Percentiles rank a stretch among this genome's conserved stretches.
These are phyloP conservation scores for Dysmachus trigonus DNA, from an alignment of 2,888 invertebrate genomes.

Conservation along the genomic window DNA sequence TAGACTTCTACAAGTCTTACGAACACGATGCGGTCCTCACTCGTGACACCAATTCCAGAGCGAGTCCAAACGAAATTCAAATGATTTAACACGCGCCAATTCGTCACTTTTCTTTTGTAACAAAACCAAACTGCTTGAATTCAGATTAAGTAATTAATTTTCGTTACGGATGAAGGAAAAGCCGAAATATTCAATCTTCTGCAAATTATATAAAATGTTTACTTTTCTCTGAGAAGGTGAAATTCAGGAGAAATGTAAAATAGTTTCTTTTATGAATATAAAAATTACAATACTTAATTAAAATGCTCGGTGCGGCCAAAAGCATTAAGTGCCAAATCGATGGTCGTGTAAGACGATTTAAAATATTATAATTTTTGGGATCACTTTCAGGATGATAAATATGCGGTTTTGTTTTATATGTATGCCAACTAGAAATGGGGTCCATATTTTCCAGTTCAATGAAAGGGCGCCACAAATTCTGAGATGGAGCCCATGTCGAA, in stretches of 20 bases:
- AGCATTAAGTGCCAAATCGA: background rate
- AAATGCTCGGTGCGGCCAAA: background rate
- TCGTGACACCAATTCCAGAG: background rate
- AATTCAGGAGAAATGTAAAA: background rate
- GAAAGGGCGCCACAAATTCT: background rate
- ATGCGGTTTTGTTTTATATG: background rate
- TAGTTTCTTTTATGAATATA: background rate
- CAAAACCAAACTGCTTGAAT: background rate
- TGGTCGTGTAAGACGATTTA: background rate
- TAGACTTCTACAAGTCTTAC: background rate
- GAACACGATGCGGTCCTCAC: background rate
- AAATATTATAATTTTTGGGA: background rate
- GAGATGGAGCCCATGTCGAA: background rate
- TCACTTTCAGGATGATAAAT: background rate
- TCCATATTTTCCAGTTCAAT: background rate
- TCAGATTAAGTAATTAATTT: background rate
- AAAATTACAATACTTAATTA: background rate
- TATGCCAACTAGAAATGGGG: background rate
- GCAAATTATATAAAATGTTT: background rate
- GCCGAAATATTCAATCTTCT: background rate
- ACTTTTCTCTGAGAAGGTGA: background rate
- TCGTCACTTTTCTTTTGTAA: background rate
- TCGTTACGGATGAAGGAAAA: background rate
- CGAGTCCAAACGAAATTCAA: background rate
- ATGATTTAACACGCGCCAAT: background rate